Percentiles rank a stretch among this genome's conserved stretches.
phyloP scores from a whole-genome alignment of 2,888 invertebrate genomes.

The Drosophila percnosoma region DNA sequence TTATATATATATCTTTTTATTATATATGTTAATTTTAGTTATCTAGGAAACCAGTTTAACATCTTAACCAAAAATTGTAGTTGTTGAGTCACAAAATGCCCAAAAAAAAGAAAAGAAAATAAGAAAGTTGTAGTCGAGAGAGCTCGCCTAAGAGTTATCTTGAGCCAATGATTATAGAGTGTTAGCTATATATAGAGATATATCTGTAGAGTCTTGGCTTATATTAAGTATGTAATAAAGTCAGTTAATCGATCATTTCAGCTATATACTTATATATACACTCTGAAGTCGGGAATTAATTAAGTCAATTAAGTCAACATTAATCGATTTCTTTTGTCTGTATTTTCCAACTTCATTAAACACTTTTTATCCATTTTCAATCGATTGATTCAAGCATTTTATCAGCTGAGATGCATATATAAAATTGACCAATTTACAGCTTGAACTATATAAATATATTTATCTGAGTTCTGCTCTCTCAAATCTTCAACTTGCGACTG shows the following conservation, averaged over 20 bases:
- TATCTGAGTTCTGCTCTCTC: neutral
- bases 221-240: neutral
- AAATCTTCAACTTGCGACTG: too few species aligned
- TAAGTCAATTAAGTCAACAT: too few species aligned
- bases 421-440: neutral
- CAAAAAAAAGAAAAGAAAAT: neutral
- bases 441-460: neutral
- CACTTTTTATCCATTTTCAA: neutral
- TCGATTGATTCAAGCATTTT: neutral
- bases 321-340: neutral
- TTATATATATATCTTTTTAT: too few species aligned
- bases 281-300: too few species aligned
- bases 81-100: neutral
- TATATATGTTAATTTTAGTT: neutral
- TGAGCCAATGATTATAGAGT: neutral
- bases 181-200: neutral
- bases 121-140: neutral
- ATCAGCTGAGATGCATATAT: neutral
- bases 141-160: neutral
- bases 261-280: too few species aligned
- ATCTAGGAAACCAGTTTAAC: fast-evolving
- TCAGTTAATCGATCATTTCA: too few species aligned
- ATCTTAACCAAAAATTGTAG: neutral
- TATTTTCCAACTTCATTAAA: neutral
- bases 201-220: neutral